phyloP scores from a whole-genome alignment of 2,113 vertebrate genomes.

The Gobius niger region DNA sequence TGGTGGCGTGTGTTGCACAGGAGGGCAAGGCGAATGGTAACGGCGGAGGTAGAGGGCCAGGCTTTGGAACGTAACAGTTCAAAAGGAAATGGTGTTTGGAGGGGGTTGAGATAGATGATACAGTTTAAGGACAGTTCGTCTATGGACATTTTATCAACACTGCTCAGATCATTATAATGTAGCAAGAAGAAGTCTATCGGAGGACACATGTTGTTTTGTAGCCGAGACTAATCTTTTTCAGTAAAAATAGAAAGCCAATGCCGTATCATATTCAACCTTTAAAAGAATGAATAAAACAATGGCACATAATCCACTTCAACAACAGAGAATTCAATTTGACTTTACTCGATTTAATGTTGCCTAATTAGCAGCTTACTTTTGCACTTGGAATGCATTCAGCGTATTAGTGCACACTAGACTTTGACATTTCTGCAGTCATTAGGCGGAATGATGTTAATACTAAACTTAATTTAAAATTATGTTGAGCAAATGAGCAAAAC shows the following conservation, averaged over 20 bases:
- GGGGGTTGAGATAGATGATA: slow-evolving; percentile 16
- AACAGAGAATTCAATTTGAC: not conserved
- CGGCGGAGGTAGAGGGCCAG: not conserved
- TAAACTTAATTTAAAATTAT: not conserved
- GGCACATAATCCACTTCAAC: not conserved
- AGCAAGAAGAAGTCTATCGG: no score
- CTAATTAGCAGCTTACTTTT: not conserved
- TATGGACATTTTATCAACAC: no score
- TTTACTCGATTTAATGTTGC: not conserved
- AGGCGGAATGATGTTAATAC: not conserved
- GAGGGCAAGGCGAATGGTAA: not conserved
- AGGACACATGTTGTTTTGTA: no score
- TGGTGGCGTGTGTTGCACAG: not conserved
- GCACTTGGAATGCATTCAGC: not conserved
- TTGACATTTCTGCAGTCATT: not conserved
- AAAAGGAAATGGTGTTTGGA: slow-evolving; percentile 19
- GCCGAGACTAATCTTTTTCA: no score
- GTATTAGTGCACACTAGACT: not conserved
- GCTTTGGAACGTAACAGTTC: not conserved
- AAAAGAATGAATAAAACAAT: not conserved
- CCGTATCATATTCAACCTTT: no score
- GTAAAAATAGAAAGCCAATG: no score
- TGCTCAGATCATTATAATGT: not conserved
- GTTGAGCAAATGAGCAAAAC: not conserved
- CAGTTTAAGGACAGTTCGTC: not conserved